Conservation (phyloP, 2,888 invertebrate species). For the Cetonia aurata region DNA sequence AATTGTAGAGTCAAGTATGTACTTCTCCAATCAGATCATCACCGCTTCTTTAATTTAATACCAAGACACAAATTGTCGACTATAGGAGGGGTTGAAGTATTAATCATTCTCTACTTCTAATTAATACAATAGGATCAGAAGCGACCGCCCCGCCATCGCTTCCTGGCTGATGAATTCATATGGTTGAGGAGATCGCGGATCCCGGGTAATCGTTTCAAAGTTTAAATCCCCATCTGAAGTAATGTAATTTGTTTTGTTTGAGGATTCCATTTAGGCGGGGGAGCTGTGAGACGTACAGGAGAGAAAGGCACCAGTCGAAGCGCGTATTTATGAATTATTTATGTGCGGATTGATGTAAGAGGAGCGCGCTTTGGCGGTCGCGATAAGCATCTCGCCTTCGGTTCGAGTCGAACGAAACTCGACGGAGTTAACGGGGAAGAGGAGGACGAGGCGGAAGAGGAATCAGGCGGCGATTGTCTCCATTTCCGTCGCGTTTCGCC, state of each 20-base stretch:
- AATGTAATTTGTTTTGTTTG: conserved; percentile 46
- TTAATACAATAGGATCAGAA: conserved; percentile 26
- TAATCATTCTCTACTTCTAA: conserved; percentile 5
- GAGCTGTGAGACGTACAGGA: no score
- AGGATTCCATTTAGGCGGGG: conserved; percentile 30
- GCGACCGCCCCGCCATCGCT: conserved; percentile 3
- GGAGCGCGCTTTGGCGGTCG: background rate
- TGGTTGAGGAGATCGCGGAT: conserved; percentile 15
- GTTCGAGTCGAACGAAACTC: conserved; percentile 12
- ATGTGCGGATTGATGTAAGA: conserved; percentile 42
- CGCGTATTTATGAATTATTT: conserved; percentile 49
- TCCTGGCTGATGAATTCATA: conserved; percentile 1
- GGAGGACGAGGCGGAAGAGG: background rate
- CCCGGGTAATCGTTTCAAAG: conserved; percentile 34
- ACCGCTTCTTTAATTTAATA: no score
- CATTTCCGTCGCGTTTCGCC: conserved; percentile 25
- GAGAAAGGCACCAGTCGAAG: conserved; percentile 35
- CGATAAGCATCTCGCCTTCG: conserved; percentile 20
- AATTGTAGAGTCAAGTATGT: no score
- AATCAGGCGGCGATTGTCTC: conserved; percentile 27
- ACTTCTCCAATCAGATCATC: no score
- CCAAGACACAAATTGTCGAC: no score
- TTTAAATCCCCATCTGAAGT: conserved; percentile 41
- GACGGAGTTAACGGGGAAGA: background rate
- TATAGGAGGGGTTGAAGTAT: no score